A percentile compares a stretch with the other conserved stretches of the same genome.
phyloP scores from a whole-genome alignment of 2,113 vertebrate genomes.

The Ictidomys tridecemlineatus region DNA sequence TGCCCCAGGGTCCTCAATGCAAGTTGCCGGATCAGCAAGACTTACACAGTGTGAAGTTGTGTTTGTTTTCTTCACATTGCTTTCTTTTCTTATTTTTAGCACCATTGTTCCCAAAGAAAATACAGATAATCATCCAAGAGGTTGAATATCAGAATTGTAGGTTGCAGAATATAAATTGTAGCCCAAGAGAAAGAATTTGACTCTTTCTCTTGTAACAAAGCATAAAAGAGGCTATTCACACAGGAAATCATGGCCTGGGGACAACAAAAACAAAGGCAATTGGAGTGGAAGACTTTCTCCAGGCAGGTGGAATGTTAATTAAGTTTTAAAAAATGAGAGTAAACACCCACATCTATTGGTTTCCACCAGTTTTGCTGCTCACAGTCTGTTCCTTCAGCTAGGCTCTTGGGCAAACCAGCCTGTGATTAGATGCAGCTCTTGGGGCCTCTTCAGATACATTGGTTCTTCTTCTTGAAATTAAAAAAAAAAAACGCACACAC shows the following conservation, averaged over 20 bases:
- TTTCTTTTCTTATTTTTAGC: constrained; percentile 75
- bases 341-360: not conserved
- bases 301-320: not conserved
- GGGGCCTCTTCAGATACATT: not conserved
- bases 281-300: not conserved
- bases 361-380: too few relatives aligned
- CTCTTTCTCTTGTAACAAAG: not conserved
- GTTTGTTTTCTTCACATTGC: constrained; percentile 10
- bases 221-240: not conserved
- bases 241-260: not conserved
- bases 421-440: not conserved
- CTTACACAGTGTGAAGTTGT: not conserved
- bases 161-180: constrained; percentile 58
- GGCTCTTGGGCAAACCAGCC: not conserved
- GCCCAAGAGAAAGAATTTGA: constrained; percentile 31
- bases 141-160: constrained; percentile 49
- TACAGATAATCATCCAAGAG: constrained; percentile 71
- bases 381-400: not conserved
- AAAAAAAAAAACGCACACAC: too few relatives aligned
- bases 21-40: not conserved
- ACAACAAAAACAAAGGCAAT: constrained; percentile 42
- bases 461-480: not conserved
- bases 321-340: not conserved
- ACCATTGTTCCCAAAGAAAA: constrained; percentile 65
- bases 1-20: not conserved